These are phyloP conservation scores for Microtus montanus DNA, from an alignment of 2,113 vertebrate species.

Conservation along the genomic window DNA sequence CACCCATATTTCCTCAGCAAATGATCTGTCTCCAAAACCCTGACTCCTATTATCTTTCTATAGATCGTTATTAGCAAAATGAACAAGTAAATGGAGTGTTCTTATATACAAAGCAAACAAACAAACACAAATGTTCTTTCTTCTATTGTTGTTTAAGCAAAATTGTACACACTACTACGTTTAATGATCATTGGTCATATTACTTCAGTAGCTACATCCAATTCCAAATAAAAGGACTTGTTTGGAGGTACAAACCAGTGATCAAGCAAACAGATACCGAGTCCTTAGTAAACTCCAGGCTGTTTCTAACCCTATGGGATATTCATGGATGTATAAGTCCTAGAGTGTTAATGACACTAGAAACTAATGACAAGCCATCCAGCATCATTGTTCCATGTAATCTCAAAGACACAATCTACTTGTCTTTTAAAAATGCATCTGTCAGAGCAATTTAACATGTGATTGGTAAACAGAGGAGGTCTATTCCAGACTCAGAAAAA, in stretches of 20 bases:
- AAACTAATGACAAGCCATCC: constrained; percentile 56
- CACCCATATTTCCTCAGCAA: background rate
- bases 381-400: constrained; percentile 58
- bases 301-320: constrained; percentile 17
- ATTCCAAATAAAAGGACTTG: constrained; percentile 33
- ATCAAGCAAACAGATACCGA: constrained; percentile 4
- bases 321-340: background rate
- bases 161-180: background rate
- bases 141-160: background rate
- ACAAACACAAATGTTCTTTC: background rate
- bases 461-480: constrained; percentile 56
- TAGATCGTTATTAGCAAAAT: background rate
- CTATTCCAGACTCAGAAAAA: constrained; percentile 63
- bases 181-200: background rate
- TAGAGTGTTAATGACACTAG: constrained; percentile 58
- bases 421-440: constrained; percentile 61
- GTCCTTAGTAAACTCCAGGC: background rate
- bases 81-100: background rate
- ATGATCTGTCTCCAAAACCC: background rate
- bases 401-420: constrained; percentile 61
- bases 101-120: background rate
- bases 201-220: constrained; percentile 17
- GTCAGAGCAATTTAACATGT: constrained; percentile 64
- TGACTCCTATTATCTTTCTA: background rate
- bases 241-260: background rate